Evolutionary conservation across 2,113 vertebrate genomes (phyloP).

Genomic region (Corydoras maculifer): DNA sequence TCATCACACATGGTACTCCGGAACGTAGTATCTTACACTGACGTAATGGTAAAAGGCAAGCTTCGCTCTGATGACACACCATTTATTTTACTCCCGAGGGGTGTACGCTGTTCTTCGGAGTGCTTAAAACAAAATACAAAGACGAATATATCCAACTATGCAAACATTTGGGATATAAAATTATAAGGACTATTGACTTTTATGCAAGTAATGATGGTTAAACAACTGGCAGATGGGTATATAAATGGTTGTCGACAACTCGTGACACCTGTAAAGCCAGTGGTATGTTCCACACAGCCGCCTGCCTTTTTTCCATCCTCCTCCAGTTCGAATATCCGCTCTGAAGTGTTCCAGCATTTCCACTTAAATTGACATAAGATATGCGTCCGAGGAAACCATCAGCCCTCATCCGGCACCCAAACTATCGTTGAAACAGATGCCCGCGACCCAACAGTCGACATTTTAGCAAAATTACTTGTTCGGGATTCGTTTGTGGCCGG

Average conservation of each 20-base stretch:
- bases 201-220: too few species aligned
- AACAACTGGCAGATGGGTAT: background rate
- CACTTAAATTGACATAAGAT: constrained; percentile 1
- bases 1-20: constrained; percentile 9
- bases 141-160: too few species aligned
- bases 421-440: background rate
- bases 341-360: constrained; percentile 8
- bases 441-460: background rate
- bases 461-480: background rate
- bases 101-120: background rate
- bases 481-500: constrained; percentile 12
- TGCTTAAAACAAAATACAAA: background rate
- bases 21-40: constrained; percentile 42
- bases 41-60: constrained; percentile 49
- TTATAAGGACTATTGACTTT: too few species aligned
- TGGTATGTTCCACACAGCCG: constrained; percentile 62
- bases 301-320: constrained; percentile 55
- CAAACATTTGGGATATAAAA: too few species aligned
- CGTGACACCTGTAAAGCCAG: constrained; percentile 13
- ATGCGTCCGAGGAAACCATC: constrained; percentile 7
- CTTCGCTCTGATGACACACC: constrained; percentile 37
- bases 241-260: background rate
- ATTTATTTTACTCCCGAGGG: constrained; percentile 32
- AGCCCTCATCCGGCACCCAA: background rate
- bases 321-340: constrained; percentile 37